Percentiles rank a stretch among this genome's conserved stretches.
These are phyloP conservation scores for Hirudinaria manillensis DNA, from an alignment of 2,888 invertebrate species.

Conservation along the genomic window DNA sequence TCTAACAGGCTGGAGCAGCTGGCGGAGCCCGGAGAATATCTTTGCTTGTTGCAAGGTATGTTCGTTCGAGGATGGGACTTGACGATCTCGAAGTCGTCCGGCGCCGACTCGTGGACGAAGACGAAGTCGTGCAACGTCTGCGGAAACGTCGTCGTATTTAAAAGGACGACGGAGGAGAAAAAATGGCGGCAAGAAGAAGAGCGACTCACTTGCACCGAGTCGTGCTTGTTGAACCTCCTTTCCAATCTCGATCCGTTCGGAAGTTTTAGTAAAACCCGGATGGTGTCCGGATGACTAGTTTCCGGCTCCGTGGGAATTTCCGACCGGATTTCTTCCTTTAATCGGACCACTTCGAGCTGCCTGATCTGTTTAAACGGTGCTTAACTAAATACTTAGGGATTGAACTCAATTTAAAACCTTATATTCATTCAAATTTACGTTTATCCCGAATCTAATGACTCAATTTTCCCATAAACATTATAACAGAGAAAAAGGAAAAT, in stretches of 20 bases:
- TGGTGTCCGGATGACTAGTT: conserved; percentile 64
- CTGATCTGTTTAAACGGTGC: conserved; percentile 40
- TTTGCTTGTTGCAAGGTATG: conserved; percentile 61
- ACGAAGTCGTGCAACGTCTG: conserved; percentile 90
- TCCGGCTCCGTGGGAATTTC: conserved; percentile 66
- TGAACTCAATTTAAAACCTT: not conserved
- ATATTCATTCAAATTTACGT: not conserved
- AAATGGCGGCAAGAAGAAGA: not conserved
- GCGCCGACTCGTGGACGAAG: conserved; percentile 87
- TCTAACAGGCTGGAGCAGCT: not conserved
- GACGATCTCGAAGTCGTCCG: conserved; percentile 86
- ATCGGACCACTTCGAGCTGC: conserved; percentile 54
- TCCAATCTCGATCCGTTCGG: conserved; percentile 83
- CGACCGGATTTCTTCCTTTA: conserved; percentile 53
- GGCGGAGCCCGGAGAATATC: conserved; percentile 54
- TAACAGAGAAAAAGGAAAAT: too few species aligned
- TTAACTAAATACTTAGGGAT: not conserved
- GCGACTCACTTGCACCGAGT: conserved; percentile 59
- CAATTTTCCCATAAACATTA: too few species aligned
- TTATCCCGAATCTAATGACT: too few species aligned
- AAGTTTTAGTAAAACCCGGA: conserved; percentile 81
- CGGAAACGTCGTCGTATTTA: conserved; percentile 42
- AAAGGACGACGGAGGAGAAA: not conserved
- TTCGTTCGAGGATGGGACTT: conserved; percentile 88
- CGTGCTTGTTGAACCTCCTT: conserved; percentile 71